These are phyloP conservation scores for Phorcus lineatus DNA, from an alignment of 2,888 invertebrate genomes.

Conservation along the genomic window DNA sequence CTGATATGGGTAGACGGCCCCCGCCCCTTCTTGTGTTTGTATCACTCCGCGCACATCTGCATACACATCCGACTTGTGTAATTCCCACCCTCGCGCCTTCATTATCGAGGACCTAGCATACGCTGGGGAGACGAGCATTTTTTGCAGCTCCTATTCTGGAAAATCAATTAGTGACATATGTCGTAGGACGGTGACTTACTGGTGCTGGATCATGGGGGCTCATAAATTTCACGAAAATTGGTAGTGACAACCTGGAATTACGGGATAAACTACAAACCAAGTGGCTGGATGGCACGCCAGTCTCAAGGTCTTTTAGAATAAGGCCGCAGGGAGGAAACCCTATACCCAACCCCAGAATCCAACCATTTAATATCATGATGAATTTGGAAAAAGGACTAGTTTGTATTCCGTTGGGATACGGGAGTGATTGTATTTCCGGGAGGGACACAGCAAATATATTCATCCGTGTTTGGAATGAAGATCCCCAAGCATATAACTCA, in stretches of 20 bases:
- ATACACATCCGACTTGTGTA: background rate
- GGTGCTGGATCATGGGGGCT: constrained; percentile 17
- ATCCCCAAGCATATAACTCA: background rate
- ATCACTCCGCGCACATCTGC: constrained; percentile 16
- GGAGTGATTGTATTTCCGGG: constrained; percentile 8
- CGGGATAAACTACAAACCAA: constrained; percentile 4
- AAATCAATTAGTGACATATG: constrained; percentile 24
- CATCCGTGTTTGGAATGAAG: background rate
- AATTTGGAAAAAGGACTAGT: constrained; percentile 16
- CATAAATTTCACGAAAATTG: constrained; percentile 22
- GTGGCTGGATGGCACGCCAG: constrained; percentile 5
- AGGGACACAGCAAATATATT: background rate
- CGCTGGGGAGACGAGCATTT: background rate
- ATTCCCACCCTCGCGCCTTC: background rate
- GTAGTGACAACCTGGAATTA: constrained; percentile 26
- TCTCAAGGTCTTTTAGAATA: background rate
- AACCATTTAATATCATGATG: constrained; percentile 18
- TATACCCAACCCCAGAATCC: constrained; percentile 1
- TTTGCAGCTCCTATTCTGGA: constrained; percentile 7
- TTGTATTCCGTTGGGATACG: constrained; percentile 16
- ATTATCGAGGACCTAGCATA: background rate
- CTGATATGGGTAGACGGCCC: constrained; percentile 22
- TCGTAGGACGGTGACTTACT: background rate
- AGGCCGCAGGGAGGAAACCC: background rate
- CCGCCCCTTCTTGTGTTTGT: background rate